These are phyloP conservation scores for Penaeus chinensis DNA, from an alignment of 1,140 invertebrate genomes.

Conservation along the genomic window DNA sequence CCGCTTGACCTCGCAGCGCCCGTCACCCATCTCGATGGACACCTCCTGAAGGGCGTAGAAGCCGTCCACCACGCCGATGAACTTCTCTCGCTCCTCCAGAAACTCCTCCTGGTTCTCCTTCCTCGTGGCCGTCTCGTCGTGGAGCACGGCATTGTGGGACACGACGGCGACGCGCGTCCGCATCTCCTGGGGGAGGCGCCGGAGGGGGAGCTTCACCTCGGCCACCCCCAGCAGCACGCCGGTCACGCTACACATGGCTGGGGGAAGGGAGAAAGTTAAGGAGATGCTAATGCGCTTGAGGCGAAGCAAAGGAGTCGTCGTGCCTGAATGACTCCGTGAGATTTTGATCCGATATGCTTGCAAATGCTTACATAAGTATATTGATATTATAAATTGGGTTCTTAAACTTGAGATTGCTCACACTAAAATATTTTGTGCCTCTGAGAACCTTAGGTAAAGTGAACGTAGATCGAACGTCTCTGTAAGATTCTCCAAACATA, in stretches of 20 bases:
- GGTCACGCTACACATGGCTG: constrained; percentile 36
- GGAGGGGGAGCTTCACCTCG: constrained; percentile 49
- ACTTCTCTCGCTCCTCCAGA: neutral
- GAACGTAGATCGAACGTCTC: too few relatives aligned
- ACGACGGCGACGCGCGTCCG: constrained; percentile 8
- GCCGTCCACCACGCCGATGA: constrained; percentile 42
- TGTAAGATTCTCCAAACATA: too few relatives aligned
- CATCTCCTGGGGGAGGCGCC: constrained; percentile 44
- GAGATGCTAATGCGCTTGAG: too few relatives aligned
- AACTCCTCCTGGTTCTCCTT: neutral
- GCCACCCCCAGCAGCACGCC: constrained; percentile 56
- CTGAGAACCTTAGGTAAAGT: too few relatives aligned
- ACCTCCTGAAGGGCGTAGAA: constrained; percentile 40
- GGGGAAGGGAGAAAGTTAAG: too few relatives aligned
- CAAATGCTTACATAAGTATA: too few relatives aligned
- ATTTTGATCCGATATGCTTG: too few relatives aligned
- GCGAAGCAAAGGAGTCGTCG: too few relatives aligned
- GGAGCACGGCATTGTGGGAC: constrained; percentile 28
- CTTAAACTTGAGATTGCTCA: too few relatives aligned
- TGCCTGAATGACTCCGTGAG: too few relatives aligned
- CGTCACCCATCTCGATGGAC: neutral
- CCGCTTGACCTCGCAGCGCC: constrained; percentile 18
- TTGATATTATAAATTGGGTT: too few relatives aligned
- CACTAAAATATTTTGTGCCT: too few relatives aligned
- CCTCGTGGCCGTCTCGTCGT: neutral